These are phyloP conservation scores for Hemicordylus capensis DNA, from an alignment of 2,113 vertebrate species.

Conservation along the genomic window DNA sequence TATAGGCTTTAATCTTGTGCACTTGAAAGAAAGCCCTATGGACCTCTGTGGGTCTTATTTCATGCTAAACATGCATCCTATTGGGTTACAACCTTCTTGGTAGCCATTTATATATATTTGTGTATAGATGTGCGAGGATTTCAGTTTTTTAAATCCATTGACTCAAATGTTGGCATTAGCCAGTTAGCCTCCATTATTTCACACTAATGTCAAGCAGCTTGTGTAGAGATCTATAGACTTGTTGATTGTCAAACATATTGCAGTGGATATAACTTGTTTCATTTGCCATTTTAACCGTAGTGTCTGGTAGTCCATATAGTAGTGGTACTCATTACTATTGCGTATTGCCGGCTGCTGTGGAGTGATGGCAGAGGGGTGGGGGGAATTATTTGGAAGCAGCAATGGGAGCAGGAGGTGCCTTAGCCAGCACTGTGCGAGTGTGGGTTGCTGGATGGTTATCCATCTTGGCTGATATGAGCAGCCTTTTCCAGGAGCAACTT, in stretches of 20 bases:
- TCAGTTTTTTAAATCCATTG: not conserved
- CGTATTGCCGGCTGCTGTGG: too few relatives aligned
- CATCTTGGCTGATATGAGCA: too few relatives aligned
- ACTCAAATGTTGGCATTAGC: not conserved
- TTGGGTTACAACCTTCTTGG: not conserved
- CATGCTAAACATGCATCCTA: not conserved
- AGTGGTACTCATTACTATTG: too few relatives aligned
- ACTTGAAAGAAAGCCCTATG: not conserved
- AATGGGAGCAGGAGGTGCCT: too few relatives aligned
- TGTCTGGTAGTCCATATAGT: too few relatives aligned
- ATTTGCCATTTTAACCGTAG: too few relatives aligned
- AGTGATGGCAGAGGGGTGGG: too few relatives aligned
- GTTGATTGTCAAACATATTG: not conserved
- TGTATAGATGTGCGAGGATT: not conserved
- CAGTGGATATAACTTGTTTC: not conserved
- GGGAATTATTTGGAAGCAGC: too few relatives aligned
- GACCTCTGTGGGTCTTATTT: not conserved
- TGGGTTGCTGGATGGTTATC: too few relatives aligned
- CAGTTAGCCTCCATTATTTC: not conserved
- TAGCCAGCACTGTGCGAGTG: too few relatives aligned
- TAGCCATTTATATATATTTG: not conserved
- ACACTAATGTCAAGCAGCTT: too few relatives aligned
- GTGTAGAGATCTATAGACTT: not conserved
- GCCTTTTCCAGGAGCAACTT: not conserved
- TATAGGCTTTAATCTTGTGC: not conserved